A percentile compares a stretch with the other conserved stretches of the same genome.
Evolutionary conservation across 2,113 vertebrate species (phyloP).

Genomic region (Centropus unirufus): DNA sequence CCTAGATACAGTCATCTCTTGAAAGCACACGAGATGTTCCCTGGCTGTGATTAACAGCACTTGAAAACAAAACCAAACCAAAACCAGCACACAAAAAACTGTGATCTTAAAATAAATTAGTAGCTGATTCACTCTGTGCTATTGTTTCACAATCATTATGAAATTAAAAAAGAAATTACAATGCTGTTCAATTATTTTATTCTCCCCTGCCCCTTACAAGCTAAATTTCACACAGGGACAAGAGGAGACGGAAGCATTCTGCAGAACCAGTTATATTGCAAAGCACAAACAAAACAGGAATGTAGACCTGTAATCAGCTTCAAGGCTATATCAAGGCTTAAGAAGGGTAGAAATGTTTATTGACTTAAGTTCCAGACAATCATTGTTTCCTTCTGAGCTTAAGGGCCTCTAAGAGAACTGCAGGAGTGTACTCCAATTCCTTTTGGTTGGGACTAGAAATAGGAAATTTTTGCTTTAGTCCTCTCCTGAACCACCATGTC

Average conservation of each 20-base stretch:
- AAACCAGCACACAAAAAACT: background rate
- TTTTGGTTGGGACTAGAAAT: background rate
- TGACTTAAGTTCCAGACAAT: background rate
- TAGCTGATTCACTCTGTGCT: background rate
- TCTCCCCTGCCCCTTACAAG: background rate
- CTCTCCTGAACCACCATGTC: background rate
- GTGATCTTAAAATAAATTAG: background rate
- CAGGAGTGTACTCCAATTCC: background rate
- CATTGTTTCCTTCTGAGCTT: background rate
- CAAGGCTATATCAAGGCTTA: background rate
- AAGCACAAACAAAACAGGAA: background rate
- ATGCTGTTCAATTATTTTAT: background rate
- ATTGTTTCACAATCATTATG: background rate
- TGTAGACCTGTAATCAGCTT: background rate
- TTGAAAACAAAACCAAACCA: background rate
- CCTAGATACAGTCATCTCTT: background rate
- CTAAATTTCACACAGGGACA: background rate
- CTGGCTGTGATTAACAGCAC: background rate
- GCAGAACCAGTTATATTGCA: background rate
- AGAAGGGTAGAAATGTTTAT: background rate
- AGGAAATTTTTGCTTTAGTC: background rate
- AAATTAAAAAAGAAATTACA: background rate
- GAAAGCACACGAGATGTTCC: background rate
- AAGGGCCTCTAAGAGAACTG: background rate
- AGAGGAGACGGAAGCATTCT: background rate